Base-by-base conservation (phyloP, 30 jellyfish, hydroid and myxozoan genomes). In the Phacellophora camtschatica region DNA sequence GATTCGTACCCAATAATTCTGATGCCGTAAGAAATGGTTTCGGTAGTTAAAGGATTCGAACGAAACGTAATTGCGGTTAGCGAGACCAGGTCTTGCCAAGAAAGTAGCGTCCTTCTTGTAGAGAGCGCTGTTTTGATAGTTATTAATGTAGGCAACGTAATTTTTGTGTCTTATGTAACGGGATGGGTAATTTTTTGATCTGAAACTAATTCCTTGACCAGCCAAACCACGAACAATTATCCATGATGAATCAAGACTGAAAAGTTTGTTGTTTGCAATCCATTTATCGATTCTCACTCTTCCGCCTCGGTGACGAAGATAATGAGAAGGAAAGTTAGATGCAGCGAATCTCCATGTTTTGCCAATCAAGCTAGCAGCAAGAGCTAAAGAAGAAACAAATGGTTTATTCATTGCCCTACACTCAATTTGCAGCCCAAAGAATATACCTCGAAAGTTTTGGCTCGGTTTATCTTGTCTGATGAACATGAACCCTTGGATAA, bases 41-140 rank as follows among this genome's bases (percentile, higher is more conserved):
- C 67, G 80, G 34, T n/a, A 65, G 61, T 65, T 65, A 4, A 29
- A n/a, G 2, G 80, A 65, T 65, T 65, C 62, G 32, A 65, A 65
- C 72, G 80, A 65, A 15, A 65, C 61, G 35, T 12, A 27, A n/a
- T 65, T 36, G 34, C 23, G 34, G 61, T 65, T 30, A 34, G 62
- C 62, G 16, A 65, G 61, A 29, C 80, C 80, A 29, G 80, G 31
- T 16, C 35, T 23, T 2, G 61, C 24, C 13, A 29, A 13, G 62
- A 32, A 65, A 20, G 31, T 23, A 29, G 80, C 80, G 24, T 65
- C 80, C n/a, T 65, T 36, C 61, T n/a, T 65, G 34, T 13, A 65
- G 32, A 65, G 61, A 12, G 57, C 62, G 7, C 32, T 65, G 5
- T 30, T 30, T 12, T 65, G 67, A 16, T 16, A 65, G 1, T 31